Base-by-base conservation (phyloP, 2,888 invertebrate species). In the Bombylius major region DNA sequence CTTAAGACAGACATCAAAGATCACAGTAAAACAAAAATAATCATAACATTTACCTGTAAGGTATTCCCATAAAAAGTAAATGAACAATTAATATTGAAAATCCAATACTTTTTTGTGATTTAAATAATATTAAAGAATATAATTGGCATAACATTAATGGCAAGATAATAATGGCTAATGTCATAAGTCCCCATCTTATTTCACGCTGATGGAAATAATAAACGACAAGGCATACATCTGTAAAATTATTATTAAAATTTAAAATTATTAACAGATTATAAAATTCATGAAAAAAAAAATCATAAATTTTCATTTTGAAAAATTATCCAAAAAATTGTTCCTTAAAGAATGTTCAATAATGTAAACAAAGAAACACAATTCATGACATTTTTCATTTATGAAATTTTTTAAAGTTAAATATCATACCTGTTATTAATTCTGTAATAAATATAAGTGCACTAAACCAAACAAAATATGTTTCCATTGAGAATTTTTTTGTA, bases 401-500 rank as follows among this genome's bases (percentile, higher is more conserved):
- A 5, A 36, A 50, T 34, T 31, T 50, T 32, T 23, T 33, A 5
- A 13, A 1, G 23, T 7, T 9, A 42, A 8, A 39, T 13, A 11
- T 11, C 13, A 11, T 42, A 62, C 62, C 62, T 56, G 58, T 59
- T 45, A 61, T 56, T 47, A 60, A 42, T 56, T 62, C 62, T 7
- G 62, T 59, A 11, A 61, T 42, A 52, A 60, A 62, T 39, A 62
- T 62, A 44, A 62, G 55, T 23, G 61, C 61, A 58, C 62, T 62
- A 53, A 62, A 62, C 61, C 62, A 61, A 42, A 61, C 58, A 53
- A 62, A 60, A 54, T 62, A 62, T 9, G 57, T 60, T 56, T 61
- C 62, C 52, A 61, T 59, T 14, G 60, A 60, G 50, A 60, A 62
- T 53, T 56, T 53, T 14, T 50, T 54, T 13, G 42, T 51, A 52